phyloP scores from a whole-genome alignment of 37 sponge, comb jelly and placozoan species.

The Cladorhizidae sp. region DNA sequence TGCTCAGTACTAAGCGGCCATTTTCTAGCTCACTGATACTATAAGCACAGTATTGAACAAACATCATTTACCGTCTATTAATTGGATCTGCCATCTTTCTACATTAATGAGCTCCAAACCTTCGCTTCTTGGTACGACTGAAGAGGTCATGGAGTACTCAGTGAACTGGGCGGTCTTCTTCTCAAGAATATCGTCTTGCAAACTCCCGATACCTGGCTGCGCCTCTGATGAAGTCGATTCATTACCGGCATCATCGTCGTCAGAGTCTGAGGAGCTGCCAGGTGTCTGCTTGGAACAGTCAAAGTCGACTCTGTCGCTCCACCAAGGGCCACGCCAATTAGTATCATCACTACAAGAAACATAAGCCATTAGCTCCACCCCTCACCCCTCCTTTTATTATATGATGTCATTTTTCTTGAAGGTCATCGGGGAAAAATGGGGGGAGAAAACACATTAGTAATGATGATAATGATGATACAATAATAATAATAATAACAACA shows the following conservation, averaged over 20 bases:
- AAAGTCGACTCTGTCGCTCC: conserved; percentile 31
- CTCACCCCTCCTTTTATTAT: neutral
- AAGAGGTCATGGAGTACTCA: conserved; percentile 89
- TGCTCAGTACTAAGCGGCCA: no score
- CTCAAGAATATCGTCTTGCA: neutral
- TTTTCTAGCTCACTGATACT: no score
- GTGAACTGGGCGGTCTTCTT: conserved; percentile 70
- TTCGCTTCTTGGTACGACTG: conserved; percentile 88
- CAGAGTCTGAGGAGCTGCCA: neutral
- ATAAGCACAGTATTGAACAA: no score
- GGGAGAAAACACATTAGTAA: no score
- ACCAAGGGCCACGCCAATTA: conserved; percentile 3
- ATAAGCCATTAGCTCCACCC: no score
- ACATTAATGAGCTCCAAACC: conserved; percentile 49
- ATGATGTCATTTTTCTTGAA: no score
- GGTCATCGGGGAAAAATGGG: no score
- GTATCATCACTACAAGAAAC: conserved; percentile 16
- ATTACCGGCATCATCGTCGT: neutral
- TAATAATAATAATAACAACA: no score
- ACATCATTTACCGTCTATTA: no score
- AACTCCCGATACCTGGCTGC: neutral
- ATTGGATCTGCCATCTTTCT: no score
- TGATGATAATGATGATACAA: no score
- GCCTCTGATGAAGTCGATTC: neutral
- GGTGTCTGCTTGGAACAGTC: neutral